phyloP scores from a whole-genome alignment of 2,113 vertebrate genomes.

The Hippocampus guttulatus region DNA sequence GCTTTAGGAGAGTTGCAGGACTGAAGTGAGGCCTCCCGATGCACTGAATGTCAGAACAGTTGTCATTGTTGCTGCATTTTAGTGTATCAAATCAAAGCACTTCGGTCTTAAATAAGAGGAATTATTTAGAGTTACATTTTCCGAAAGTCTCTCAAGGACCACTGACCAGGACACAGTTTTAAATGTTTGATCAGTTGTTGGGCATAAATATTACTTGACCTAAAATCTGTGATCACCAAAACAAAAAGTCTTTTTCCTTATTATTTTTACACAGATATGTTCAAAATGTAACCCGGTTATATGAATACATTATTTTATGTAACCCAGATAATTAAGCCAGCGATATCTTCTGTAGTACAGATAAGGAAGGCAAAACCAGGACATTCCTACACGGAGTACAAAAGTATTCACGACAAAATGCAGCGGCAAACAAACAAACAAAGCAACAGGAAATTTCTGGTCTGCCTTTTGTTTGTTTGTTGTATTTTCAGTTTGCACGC shows the following conservation, averaged over 20 bases:
- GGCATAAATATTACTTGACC: slow-evolving; percentile 37
- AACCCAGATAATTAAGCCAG: slow-evolving; percentile 65
- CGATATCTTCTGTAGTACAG: slow-evolving; percentile 55
- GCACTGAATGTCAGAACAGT: slow-evolving; percentile 28
- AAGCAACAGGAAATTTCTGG: slow-evolving; percentile 60
- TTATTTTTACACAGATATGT: slow-evolving; percentile 37
- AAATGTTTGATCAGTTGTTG: slow-evolving; percentile 55
- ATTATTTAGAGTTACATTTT: slow-evolving; percentile 4
- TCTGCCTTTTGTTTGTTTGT: slow-evolving; percentile 71
- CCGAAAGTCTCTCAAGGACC: slow-evolving; percentile 37
- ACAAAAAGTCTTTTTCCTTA: slow-evolving; percentile 5
- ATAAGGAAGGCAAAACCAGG: slow-evolving; percentile 58
- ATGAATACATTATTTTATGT: slow-evolving; percentile 56
- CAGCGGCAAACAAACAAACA: slow-evolving; percentile 59
- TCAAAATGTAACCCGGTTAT: slow-evolving; percentile 52
- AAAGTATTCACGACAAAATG: slow-evolving; percentile 54
- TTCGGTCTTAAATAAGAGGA: slow-evolving; percentile 6
- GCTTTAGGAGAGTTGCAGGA: slow-evolving; percentile 43
- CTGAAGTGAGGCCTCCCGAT: slow-evolving; percentile 23
- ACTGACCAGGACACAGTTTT: slow-evolving; percentile 41
- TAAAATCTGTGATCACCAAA: slow-evolving; percentile 39
- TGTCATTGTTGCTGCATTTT: slow-evolving; percentile 12
- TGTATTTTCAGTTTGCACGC: slow-evolving; percentile 63
- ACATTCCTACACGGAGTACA: slow-evolving; percentile 55
- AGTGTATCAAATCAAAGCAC: slow-evolving; percentile 11